A percentile compares a stretch with the other conserved stretches of the same genome.
Evolutionary conservation across 2,113 vertebrate genomes (phyloP).

Genomic region (Syrrhaptes paradoxus): DNA sequence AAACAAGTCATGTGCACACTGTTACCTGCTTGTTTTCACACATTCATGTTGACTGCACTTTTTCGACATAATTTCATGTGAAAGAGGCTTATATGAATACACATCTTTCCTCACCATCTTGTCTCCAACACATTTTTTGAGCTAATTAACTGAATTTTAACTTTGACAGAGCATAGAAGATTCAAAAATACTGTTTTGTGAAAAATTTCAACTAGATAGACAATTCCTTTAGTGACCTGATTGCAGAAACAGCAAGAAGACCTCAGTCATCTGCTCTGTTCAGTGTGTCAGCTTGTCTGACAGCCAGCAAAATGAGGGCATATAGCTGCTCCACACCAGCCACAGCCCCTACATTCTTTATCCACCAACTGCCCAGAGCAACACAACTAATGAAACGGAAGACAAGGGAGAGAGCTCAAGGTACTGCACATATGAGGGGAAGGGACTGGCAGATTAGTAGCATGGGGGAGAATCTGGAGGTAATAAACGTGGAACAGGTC

Average conservation of each 20-base stretch:
- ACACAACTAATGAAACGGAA: background rate
- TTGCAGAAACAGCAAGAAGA: background rate
- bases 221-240: background rate
- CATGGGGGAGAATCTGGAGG: background rate
- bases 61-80: background rate
- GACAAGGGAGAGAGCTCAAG: background rate
- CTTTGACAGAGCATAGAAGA: background rate
- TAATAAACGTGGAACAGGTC: background rate
- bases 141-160: background rate
- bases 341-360: background rate
- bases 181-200: background rate
- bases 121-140: background rate
- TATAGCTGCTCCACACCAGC: background rate
- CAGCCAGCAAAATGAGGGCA: background rate
- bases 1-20: conserved; percentile 77
- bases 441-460: background rate
- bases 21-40: conserved; percentile 82
- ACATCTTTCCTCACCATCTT: background rate
- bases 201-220: background rate
- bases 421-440: background rate
- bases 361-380: background rate
- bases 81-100: background rate
- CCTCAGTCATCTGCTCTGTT: background rate
- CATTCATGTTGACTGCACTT: conserved; percentile 40
- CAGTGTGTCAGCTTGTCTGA: background rate